Base-by-base conservation (phyloP, 2,888 invertebrate genomes). In the Lymantria monacha region DNA sequence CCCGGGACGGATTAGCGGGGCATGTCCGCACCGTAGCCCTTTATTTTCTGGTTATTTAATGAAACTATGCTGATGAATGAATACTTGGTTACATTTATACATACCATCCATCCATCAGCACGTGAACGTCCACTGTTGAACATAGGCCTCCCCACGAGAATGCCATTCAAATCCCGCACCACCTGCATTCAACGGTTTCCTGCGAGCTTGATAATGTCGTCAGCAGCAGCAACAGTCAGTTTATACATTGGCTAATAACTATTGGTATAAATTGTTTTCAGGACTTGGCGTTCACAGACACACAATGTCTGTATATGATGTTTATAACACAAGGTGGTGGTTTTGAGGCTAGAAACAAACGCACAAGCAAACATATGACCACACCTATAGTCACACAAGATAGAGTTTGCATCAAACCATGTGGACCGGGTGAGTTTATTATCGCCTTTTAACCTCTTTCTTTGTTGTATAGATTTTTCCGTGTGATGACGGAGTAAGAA, bases 241-340 rank as follows among this genome's bases (percentile, higher is more conserved):
- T 22, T 22, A 22, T 22, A 5, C 22, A 33, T 33, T 33, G 9
- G 3, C 1, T 10, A 33, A 33, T 33, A 33, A 33, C 33, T 33
- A 33, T 10, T 10, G 9, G 9, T 14, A 11, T 14, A 11, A 30
- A 31, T 42, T 43, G 11, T 3, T 56, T 73, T 0, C 81, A 94
- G 93, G 97, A 97, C 79, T 86, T 96, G 12, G 94, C 95, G 0
- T 97, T 97, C 83, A 95, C 96, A 0, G 95, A 97, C 72, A 94
- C 94, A 0, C 93, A 95, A 53, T 98, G 98, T 69, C 88, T 96
- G 37, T 97, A 96, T 84, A 93, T 98, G 91, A 95, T 97, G 93
- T 98, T 96, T 92, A 95, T 97, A 1, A 94, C 96, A 0, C 93
- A 95, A 72, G 97, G 97, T 8, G 97, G 98, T 0, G 92, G 91